Base-by-base conservation (phyloP, 2,113 vertebrate genomes). In the Platycercus adscitus region DNA sequence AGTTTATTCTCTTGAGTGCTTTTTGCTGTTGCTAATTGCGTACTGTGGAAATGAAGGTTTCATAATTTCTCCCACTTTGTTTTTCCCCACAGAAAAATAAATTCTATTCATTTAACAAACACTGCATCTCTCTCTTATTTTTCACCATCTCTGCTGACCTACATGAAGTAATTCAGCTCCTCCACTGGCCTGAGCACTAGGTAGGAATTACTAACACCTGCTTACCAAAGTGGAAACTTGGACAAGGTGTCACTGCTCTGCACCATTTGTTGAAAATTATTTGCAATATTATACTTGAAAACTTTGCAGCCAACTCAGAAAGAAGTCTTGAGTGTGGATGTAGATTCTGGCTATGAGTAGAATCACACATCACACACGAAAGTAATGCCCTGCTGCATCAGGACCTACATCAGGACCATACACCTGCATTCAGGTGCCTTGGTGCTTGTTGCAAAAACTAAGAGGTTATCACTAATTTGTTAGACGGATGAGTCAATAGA, bases 11-110 rank as follows among this genome's bases (percentile, higher is more conserved):
- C 92, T 75, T 64, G 89, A 65, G 91, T 84, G 81, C 23, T 9
- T 95, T 87, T 95, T 33, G 73, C 89, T 95, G 89, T 82, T 94
- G 81, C 81, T 86, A 87, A 84, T 95, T 84, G 81, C 87, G 75
- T 69, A 84, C 58, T 2, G 11, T 76, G 86, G 77, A 89, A 94
- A 92, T 53, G 69, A 72, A 85, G 11, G n/a, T 56, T 92, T 61
- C 65, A 65, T 68, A 14, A 24, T 91, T 84, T 26, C 3, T 20
- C 2, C 2, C 13, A 49, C 49, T 47, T 63, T 28, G 24, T 26
- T 14, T 12, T 58, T 8, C 17, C 31, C 7, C 33, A 9, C 17
- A 68, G 50, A 84, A 43, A 89, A 95, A 95, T 93, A 89, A 64
- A 16, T 29, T 39, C 33, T 86, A 20, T 78, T 88, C 16, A 64